Base-by-base conservation (phyloP, 2,888 invertebrate genomes). In the Odontothrips loti region DNA sequence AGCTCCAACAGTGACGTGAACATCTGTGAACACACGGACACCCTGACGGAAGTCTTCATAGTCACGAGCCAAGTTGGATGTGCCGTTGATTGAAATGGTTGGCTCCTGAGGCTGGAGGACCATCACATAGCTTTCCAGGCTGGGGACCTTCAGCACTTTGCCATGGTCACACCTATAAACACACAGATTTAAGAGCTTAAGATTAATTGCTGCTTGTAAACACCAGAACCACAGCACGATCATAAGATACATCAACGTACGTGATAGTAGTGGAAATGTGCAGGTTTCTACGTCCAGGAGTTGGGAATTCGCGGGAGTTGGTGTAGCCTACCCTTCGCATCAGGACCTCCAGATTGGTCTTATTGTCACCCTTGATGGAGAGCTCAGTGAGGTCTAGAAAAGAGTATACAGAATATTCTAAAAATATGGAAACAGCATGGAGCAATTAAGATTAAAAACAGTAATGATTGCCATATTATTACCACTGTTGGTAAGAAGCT, bases 281-380 rank as follows among this genome's bases (percentile, higher is more conserved):
- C 85, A 97, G 91, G 86, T 96, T 96, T 43, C 99, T 90, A 9
- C 98, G 90, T 9, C 98, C 99, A 8, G 98, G 96, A n/a, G 97
- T 97, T 23, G 98, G 98, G 89, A 94, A 96, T 85, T 94, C 92
- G 82, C 97, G 91, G 20, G 94, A 93, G 88, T 99, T 99, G 12
- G 95, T 93, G 88, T 99, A 99, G 80, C 96, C 94, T 84, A 99
- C 93, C 86, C 94, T 93, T 11, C 95, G 92, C 83, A 97, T 90
- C 80, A 97, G 87, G 2, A 93, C 93, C 88, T 97, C 97, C 84
- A 98, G 92, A 86, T 97, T 96, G 20, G 94, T 94, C 83, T 95
- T 93, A 86, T 96, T 96, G 86, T 95, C 95, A 1, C 97, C 96
- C 86, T 96, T 96, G 85, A 98, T 95, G 23, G 95, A 95, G 80